Conservation (phyloP, 2,113 vertebrate genomes). For the Zosterops japonicus region DNA sequence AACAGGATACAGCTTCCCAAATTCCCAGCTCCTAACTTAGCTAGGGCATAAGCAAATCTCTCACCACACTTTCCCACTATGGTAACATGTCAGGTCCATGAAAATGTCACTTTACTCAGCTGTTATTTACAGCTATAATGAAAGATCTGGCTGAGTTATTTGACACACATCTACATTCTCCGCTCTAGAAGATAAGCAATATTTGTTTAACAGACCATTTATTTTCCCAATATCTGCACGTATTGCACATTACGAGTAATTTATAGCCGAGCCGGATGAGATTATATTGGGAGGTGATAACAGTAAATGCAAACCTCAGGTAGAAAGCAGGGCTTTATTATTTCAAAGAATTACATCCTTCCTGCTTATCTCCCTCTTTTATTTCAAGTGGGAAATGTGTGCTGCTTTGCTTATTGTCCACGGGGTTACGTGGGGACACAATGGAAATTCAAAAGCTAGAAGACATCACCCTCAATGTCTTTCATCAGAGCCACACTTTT, state of each 20-base stretch:
- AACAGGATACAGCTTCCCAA: conserved; percentile 27
- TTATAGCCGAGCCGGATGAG: conserved; percentile 35
- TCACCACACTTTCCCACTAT: conserved; percentile 49
- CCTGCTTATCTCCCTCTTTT: neutral
- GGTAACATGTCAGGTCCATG: conserved; percentile 42
- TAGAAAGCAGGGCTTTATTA: conserved; percentile 42
- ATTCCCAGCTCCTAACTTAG: conserved; percentile 26
- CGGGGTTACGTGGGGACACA: neutral
- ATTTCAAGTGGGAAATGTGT: neutral
- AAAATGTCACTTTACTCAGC: conserved; percentile 61
- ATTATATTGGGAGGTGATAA: conserved; percentile 60
- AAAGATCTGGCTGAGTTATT: conserved; percentile 53
- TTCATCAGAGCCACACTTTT: neutral
- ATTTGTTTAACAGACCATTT: conserved; percentile 61
- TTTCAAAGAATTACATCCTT: conserved; percentile 39
- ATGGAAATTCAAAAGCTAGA: neutral
- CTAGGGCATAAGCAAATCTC: conserved; percentile 33
- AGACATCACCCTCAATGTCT: neutral
- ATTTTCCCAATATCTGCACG: conserved; percentile 27
- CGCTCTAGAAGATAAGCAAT: conserved; percentile 19
- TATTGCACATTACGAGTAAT: conserved; percentile 36
- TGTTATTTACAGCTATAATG: conserved; percentile 61
- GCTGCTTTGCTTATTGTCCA: neutral
- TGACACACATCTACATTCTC: conserved; percentile 34
- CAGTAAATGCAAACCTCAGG: conserved; percentile 40